phyloP scores from a whole-genome alignment of 2,888 invertebrate species.

The Drosophila dives region DNA sequence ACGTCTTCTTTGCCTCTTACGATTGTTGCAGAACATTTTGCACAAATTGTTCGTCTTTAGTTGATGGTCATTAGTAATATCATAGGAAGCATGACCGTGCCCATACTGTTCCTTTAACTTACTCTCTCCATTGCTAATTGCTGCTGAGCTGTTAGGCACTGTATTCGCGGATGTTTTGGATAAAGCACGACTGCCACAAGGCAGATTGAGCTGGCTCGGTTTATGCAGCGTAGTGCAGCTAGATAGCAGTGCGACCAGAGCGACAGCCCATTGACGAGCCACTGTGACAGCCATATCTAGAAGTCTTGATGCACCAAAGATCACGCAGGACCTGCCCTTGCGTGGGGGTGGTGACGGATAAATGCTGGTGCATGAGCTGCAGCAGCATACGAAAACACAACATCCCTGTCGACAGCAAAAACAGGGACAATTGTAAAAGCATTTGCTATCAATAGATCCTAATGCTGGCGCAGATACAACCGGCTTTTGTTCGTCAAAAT shows the following conservation, averaged over 20 bases:
- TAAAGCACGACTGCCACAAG: constrained; percentile 11
- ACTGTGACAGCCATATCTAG: constrained; percentile 36
- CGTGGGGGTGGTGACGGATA: constrained; percentile 12
- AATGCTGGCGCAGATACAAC: background rate
- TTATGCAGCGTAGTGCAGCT: constrained; percentile 37
- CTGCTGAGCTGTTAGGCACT: constrained; percentile 7
- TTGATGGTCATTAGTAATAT: constrained; percentile 71
- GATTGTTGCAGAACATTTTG: constrained; percentile 69
- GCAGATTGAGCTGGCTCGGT: constrained; percentile 9
- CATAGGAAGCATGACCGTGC: constrained; percentile 53
- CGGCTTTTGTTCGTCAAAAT: constrained; percentile 34
- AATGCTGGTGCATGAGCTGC: constrained; percentile 23
- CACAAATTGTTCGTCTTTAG: constrained; percentile 68
- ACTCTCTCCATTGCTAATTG: constrained; percentile 6
- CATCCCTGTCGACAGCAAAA: constrained; percentile 70
- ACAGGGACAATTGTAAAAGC: constrained; percentile 66
- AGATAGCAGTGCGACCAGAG: constrained; percentile 42
- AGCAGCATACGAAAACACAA: constrained; percentile 60
- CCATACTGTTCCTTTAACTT: constrained; percentile 50
- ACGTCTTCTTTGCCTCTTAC: constrained; percentile 63
- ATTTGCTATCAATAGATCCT: constrained; percentile 30
- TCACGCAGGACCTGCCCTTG: constrained; percentile 13
- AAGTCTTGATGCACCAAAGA: constrained; percentile 27
- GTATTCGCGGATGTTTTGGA: constrained; percentile 17
- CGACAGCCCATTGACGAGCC: constrained; percentile 43